phyloP scores from a whole-genome alignment of 1,140 invertebrate genomes.

The Drosophila athabasca region DNA sequence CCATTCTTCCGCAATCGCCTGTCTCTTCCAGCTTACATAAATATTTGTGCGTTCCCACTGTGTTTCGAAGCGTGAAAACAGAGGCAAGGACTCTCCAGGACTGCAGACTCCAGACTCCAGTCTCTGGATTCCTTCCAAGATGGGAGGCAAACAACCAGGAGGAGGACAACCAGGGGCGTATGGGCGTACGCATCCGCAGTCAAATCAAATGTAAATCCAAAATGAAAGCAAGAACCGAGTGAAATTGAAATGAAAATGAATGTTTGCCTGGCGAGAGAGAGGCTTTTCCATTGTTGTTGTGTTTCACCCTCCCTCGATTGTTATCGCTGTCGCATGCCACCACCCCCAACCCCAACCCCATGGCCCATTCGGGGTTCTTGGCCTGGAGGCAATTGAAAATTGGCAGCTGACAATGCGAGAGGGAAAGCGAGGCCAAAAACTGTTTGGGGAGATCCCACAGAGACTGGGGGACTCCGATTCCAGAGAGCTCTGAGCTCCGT shows the following conservation, averaged over 20 bases:
- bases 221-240: conserved; percentile 74
- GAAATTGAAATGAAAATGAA: conserved; percentile 81
- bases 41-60: conserved; percentile 76
- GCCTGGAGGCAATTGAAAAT: conserved; percentile 74
- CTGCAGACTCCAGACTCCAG: neutral
- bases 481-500: conserved; percentile 19
- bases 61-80: conserved; percentile 63
- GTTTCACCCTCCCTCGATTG: conserved; percentile 22
- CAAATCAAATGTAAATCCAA: conserved; percentile 82
- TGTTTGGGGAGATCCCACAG: conserved; percentile 28
- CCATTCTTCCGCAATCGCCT: conserved; percentile 32
- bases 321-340: conserved; percentile 38
- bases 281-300: conserved; percentile 22
- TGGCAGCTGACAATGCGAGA: conserved; percentile 68
- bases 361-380: conserved; percentile 14
- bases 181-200: conserved; percentile 49
- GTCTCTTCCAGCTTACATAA: conserved; percentile 65
- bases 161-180: too few relatives aligned
- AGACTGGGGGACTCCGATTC: conserved; percentile 14
- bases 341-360: conserved; percentile 49
- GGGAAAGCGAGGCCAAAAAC: conserved; percentile 31
- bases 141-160: conserved; percentile 7
- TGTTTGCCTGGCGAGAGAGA: conserved; percentile 33
- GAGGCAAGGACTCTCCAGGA: conserved; percentile 22
- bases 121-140: neutral